Evolutionary conservation across 2,888 invertebrate species (phyloP), one percentile per base, ranked within the genome.

Genomic region (Encarsia formosa): DNA sequence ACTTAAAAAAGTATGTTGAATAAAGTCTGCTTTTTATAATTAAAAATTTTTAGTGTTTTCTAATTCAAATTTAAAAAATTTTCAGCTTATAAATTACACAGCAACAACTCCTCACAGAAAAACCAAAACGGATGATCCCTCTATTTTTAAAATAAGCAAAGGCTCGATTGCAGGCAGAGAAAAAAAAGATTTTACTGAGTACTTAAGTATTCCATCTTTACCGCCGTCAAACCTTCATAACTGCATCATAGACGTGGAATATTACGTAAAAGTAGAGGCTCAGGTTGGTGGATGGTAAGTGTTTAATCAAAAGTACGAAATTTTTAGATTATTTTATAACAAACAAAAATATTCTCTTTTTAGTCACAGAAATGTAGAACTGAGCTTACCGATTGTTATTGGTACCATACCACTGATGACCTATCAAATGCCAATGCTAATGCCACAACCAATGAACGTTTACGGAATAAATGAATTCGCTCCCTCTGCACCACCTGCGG

Each of bases 151-250:
- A 56, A 66, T 85, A 5, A 81, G 82, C 64, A 80, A 86, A 60
- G 87, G 86, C 0, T 83, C 85, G 0, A 80, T 85, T 0, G 79
- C 79, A 0, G 80, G 77, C 0, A 78, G 81, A 16, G 77, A 78
- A 32, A 82, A 81, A 2, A 82, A 81, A 48, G 81, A 80, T 48
- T 86, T 83, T 78, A 79, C 79, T 43, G 77, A 87, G 60, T 78
- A 76, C 46, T 73, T 89, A 57, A 81, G 83, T 59, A 78, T 89
- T 52, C 89, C 89, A 3, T 80, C 88, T 4, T 72, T 88, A 63
- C 88, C 89, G 6, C 88, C 88, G 1, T 87, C 88, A 1, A 87
- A 87, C 75, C 78, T 89, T 16, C 78, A 82, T 15, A 85, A 87
- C 67, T 89, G 81, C 45, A 80, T 89, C 39, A 88, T 89, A 61